These are phyloP conservation scores for Mamestra brassicae DNA, from an alignment of 2,888 invertebrate species.

Conservation along the genomic window DNA sequence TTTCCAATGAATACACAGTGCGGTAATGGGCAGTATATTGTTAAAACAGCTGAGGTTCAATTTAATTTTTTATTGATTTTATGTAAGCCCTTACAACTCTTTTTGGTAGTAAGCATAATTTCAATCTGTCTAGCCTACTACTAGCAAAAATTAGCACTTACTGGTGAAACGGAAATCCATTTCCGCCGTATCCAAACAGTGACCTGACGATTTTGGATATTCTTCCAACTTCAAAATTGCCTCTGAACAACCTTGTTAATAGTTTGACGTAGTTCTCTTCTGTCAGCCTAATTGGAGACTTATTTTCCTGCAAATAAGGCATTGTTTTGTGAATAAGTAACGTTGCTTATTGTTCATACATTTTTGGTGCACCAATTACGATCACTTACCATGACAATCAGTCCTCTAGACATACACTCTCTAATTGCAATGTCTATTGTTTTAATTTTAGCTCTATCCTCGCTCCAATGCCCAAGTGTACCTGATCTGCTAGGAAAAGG, in stretches of 20 bases:
- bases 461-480: slow-evolving; percentile 72
- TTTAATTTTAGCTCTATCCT: slow-evolving; percentile 77
- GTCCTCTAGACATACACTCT: slow-evolving; percentile 82
- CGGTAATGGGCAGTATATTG: too few species aligned
- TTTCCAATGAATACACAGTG: neutral
- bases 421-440: slow-evolving; percentile 82
- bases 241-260: slow-evolving; percentile 82
- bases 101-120: neutral
- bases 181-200: slow-evolving; percentile 81
- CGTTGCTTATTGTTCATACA: neutral
- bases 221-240: slow-evolving; percentile 80
- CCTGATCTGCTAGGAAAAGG: slow-evolving; percentile 81
- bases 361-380: neutral
- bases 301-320: slow-evolving; percentile 76
- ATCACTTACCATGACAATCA: slow-evolving; percentile 82
- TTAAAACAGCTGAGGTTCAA: too few species aligned
- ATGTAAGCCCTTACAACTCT: neutral
- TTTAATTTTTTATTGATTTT: too few species aligned
- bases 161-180: slow-evolving; percentile 76
- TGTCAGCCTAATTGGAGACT: slow-evolving; percentile 78
- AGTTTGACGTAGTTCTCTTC: slow-evolving; percentile 82
- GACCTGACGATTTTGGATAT: slow-evolving; percentile 81
- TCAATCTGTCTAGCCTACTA: neutral
- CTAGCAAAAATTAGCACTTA: slow-evolving; percentile 62
- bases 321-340: neutral